Evolutionary conservation across 2,797 vertebrate species (phyloP).

Genomic region (Leptatherina wallacei): DNA sequence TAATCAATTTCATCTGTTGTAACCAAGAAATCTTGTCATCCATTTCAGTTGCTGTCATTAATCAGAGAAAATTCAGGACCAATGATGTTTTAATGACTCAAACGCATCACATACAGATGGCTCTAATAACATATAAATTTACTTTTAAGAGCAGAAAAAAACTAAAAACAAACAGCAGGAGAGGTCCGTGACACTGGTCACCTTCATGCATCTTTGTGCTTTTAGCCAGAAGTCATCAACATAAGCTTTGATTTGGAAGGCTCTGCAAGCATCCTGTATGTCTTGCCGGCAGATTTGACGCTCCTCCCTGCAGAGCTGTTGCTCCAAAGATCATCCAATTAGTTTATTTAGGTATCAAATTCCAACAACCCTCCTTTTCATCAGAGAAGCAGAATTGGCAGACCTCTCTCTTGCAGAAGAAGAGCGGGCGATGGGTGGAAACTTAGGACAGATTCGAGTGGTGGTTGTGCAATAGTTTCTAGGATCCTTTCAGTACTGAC

Average conservation of each 20-base stretch:
- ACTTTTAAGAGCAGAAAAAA: too few species aligned
- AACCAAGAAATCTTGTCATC: not conserved
- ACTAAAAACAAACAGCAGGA: too few species aligned
- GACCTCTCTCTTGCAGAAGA: not conserved
- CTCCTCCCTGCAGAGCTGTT: conserved; percentile 11
- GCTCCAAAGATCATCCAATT: not conserved
- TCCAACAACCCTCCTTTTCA: not conserved
- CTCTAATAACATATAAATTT: too few species aligned
- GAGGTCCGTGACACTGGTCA: too few species aligned
- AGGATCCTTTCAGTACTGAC: not conserved
- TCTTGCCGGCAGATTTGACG: not conserved
- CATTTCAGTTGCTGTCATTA: too few species aligned
- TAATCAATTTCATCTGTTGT: not conserved
- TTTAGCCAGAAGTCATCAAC: too few species aligned
- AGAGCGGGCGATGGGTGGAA: not conserved
- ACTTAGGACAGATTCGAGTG: not conserved
- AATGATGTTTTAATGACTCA: not conserved
- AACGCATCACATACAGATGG: too few species aligned
- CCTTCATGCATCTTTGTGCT: too few species aligned
- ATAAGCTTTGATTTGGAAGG: conserved; percentile 60
- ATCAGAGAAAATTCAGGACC: not conserved
- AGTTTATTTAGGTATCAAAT: conserved; percentile 42
- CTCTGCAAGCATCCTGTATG: accelerated
- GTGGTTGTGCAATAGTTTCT: too few species aligned
- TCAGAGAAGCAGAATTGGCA: not conserved